Evolutionary conservation across 2,797 vertebrate genomes (phyloP).

Genomic region (Rhinichthys osculus): DNA sequence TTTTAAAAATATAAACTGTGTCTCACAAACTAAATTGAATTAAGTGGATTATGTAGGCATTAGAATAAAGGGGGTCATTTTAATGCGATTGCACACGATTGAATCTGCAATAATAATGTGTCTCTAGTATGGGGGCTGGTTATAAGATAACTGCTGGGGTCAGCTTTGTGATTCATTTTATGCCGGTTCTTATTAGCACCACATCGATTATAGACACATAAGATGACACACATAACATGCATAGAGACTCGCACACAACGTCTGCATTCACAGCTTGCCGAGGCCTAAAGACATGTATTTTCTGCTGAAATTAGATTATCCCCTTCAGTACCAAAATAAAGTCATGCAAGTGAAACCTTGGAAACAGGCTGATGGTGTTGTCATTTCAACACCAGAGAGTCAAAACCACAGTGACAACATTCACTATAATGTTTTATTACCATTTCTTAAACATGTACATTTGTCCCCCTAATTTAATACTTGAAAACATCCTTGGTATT

Average conservation of each 20-base stretch:
- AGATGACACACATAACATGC: conserved; percentile 9
- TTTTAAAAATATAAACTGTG: conserved; percentile 15
- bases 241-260: conserved; percentile 34
- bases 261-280: conserved; percentile 48
- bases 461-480: neutral
- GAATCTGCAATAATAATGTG: neutral
- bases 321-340: conserved; percentile 47
- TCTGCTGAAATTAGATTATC: conserved; percentile 54
- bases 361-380: conserved; percentile 36
- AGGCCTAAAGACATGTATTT: conserved; percentile 39
- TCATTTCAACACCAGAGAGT: conserved; percentile 1
- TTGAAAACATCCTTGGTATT: neutral
- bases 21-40: conserved; percentile 15
- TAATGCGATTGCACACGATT: neutral
- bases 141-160: conserved; percentile 35
- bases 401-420: neutral
- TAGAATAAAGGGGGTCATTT: conserved; percentile 14
- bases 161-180: conserved; percentile 15
- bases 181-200: neutral
- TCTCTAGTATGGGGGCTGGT: conserved; percentile 13
- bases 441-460: neutral
- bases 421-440: neutral
- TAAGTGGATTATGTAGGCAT: conserved; percentile 17
- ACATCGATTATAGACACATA: conserved; percentile 6
- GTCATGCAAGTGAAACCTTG: conserved; percentile 33